Base-by-base conservation (phyloP, 2,888 invertebrate species). In the Mechanitis mazaeus region DNA sequence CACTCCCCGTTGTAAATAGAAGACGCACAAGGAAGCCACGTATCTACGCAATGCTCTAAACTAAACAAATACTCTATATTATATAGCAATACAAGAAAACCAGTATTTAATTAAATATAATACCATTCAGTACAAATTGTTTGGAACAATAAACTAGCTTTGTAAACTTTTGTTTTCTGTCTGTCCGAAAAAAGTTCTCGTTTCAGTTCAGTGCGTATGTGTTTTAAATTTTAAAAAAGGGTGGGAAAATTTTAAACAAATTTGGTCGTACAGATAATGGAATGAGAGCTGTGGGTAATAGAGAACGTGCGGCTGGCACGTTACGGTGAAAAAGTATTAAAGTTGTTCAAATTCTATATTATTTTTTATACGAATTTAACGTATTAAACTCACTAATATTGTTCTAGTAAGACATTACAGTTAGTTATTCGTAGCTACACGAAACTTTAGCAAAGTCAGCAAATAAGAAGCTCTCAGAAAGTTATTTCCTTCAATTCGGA, bases 321-420 rank as follows among this genome's bases (percentile, higher is more conserved):
- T 83, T 75, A 76, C 76, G 75, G 78, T 88, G 86, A 89, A 87
- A 86, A 88, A 88, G 84, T 86, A 78, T 78, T 78, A 86, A 88
- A 89, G 87, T 89, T 89, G 74, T 74, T 73, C 72, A 67, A 71
- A 63, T 61, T 65, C 69, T 72, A 72, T 70, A 78, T 78, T 81
- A 77, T 80, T 76, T 72, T 72, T 75, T 72, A 71, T 72, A 73
- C 73, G 71, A 71, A 72, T 50, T 57, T 53, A 31, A 33, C 45
- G 9, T 9, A 9, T 42, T 42, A 42, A 9, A 9, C 9, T 9
- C 42, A 42, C 31, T 50, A 31, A 31, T 28, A 31, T 31, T 7
- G 50, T 31, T 28, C 9, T 9, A 31, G 50, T 31, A n/a, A 50
- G 50, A n/a, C 47, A 47, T 47, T 47, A n/a, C n/a, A 47, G n/a